phyloP scores from a whole-genome alignment of 2,797 vertebrate genomes.

The Urocyon cinereoargenteus region DNA sequence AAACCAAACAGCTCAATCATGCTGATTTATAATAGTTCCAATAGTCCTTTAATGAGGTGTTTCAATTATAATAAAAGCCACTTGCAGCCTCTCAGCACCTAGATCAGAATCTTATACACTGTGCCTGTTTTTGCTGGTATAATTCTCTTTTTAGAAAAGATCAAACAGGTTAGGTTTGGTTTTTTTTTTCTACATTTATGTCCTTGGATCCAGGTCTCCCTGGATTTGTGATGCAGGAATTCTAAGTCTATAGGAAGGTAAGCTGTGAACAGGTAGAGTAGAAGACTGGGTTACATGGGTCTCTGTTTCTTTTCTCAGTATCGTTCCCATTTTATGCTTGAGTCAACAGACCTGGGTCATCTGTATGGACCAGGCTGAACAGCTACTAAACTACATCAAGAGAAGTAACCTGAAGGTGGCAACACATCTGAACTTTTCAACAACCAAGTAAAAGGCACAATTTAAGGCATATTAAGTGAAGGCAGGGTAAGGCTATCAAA shows the following conservation, averaged over 20 bases:
- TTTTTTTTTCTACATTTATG: neutral
- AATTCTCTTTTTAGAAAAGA: conserved; percentile 22
- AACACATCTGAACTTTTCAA: neutral
- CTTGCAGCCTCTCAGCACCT: neutral
- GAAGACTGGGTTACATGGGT: neutral
- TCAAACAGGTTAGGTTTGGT: neutral
- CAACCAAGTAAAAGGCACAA: neutral
- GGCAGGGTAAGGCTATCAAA: neutral
- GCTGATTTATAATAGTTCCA: neutral
- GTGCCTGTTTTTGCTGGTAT: neutral
- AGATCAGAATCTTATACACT: neutral
- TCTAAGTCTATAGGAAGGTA: neutral
- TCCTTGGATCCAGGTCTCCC: neutral
- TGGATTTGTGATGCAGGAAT: neutral
- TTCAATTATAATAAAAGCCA: conserved; percentile 24
- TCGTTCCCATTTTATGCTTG: neutral
- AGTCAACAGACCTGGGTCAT: neutral
- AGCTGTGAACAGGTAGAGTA: neutral
- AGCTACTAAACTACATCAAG: neutral
- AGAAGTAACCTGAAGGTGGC: neutral
- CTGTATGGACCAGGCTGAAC: neutral
- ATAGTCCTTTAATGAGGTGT: neutral
- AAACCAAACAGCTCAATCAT: neutral
- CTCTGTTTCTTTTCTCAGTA: neutral
- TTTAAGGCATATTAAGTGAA: neutral